phyloP scores from a whole-genome alignment of 1,140 invertebrate genomes.

The Rhopalosiphum padi region DNA sequence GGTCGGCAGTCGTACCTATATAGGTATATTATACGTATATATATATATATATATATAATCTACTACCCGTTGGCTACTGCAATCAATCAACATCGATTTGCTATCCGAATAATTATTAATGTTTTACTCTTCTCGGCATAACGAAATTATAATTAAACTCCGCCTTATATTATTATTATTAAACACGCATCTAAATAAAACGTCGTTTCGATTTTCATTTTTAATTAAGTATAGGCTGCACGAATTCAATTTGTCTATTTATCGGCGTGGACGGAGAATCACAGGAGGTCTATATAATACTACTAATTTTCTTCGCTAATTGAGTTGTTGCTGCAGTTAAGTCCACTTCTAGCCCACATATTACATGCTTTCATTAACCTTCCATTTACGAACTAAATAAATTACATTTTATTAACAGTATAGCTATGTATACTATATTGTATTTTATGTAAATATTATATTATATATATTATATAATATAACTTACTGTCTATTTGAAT shows the following conservation, averaged over 20 bases:
- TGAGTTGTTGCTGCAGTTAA: slow-evolving; percentile 22
- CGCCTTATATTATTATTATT: background rate
- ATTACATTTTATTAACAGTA: background rate
- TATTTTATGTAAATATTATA: background rate
- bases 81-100: slow-evolving; percentile 55
- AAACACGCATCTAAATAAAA: background rate
- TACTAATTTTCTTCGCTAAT: slow-evolving; percentile 33
- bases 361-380: background rate
- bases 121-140: background rate
- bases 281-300: slow-evolving; percentile 22
- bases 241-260: slow-evolving; percentile 50
- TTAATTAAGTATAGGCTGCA: slow-evolving; percentile 44
- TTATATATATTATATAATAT: no score
- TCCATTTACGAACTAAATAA: background rate
- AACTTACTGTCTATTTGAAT: slow-evolving; percentile 85
- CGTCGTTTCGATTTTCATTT: slow-evolving; percentile 3
- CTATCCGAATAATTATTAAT: slow-evolving; percentile 39
- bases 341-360: background rate
- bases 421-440: background rate
- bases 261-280: background rate
- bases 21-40: background rate
- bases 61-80: slow-evolving; percentile 35
- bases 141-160: slow-evolving; percentile 43
- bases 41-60: background rate
- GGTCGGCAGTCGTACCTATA: background rate